Base-by-base conservation (phyloP, 1,140 invertebrate genomes). In the Drosophila repletoides region DNA sequence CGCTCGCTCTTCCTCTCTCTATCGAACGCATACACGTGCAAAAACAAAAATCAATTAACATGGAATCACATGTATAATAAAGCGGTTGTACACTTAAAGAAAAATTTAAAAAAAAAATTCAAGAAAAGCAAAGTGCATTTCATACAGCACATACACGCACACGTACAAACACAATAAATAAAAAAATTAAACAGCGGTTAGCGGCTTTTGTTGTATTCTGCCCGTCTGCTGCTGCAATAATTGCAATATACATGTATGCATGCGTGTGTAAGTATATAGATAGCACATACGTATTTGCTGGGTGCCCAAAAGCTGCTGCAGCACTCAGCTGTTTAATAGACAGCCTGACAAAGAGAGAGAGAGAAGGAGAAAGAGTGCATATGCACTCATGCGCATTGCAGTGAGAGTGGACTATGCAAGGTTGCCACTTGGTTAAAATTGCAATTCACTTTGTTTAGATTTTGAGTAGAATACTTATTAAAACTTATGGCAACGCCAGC, bases 31-130 rank as follows among this genome's bases (percentile, higher is more conserved):
- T 48, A 75, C 75, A 79, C 58, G 53, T 61, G 52, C 63, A 28
- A 53, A n/a, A 77, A 45, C 45, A 72, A 79, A 79, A 79, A 79
- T 79, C 76, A 80, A 79, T 79, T 79, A 80, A 75, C 55, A 53
- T 56, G 45, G 49, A 75, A 75, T 71, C 76, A 79, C 71, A 80
- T 80, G 76, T 75, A 60, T 48, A 76, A 67, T 59, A 60, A 49
- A 58, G 33, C 40, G 41, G 2, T 24, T 36, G 14, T 53, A 26
- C 7, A 33, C 26, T 21, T 33, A 58, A 46, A 21, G 56, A 43
- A 14, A 49, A 19, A 31, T 46, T 24, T 40, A 66, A 24, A 31
- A 29, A 45, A 29, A 5, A 46, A 55, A 58, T 63, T 9, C n/a
- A 49, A 63, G 5, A 28, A 4, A 21, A 3, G n/a, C 52, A 70